These are phyloP conservation scores for Platyrinchus mystaceus DNA, from an alignment of 2,797 vertebrate species.

Conservation along the genomic window DNA sequence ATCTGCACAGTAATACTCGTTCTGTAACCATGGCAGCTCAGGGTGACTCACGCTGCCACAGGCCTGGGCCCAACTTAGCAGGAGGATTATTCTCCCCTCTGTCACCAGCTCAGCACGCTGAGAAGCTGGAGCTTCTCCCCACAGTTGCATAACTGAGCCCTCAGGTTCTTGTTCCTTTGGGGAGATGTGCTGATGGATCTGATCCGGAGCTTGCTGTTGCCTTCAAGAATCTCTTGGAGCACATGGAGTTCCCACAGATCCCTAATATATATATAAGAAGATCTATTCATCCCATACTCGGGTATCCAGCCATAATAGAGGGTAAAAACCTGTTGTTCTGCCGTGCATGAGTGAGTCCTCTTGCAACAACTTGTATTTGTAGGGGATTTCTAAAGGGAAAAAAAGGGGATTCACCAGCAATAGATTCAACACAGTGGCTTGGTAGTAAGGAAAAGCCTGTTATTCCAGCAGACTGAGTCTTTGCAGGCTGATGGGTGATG, in stretches of 20 bases:
- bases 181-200: background rate
- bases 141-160: background rate
- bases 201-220: background rate
- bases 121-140: background rate
- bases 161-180: background rate
- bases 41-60: constrained; percentile 55
- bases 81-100: background rate
- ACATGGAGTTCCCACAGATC: background rate
- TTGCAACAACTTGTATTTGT: background rate
- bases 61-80: constrained; percentile 41
- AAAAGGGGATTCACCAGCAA: background rate
- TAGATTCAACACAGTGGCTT: background rate
- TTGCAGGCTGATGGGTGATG: background rate
- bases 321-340: background rate
- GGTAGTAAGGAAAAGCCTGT: background rate
- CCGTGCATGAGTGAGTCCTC: background rate
- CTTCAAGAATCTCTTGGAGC: background rate
- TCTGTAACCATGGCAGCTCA: constrained; percentile 57
- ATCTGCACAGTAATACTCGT: constrained; percentile 33
- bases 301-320: background rate
- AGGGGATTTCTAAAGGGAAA: background rate
- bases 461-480: background rate
- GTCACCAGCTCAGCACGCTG: background rate
- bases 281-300: background rate
- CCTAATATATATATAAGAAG: too few relatives aligned